These are phyloP conservation scores for Stegodyphus dumicola DNA, from an alignment of 1,140 invertebrate species.

Conservation along the genomic window DNA sequence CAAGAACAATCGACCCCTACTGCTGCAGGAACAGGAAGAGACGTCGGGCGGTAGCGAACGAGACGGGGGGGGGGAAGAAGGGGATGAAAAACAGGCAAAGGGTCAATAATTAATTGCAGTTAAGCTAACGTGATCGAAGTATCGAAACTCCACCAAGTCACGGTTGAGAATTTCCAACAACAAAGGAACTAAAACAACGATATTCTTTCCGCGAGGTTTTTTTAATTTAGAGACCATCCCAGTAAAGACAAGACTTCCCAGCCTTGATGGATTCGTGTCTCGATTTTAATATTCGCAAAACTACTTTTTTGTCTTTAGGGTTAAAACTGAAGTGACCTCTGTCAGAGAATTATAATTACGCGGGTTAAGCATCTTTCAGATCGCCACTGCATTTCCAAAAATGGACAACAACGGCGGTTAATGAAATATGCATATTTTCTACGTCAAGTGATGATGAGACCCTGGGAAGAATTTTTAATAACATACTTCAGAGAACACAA, in stretches of 20 bases:
- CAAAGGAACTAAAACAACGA: slow-evolving; percentile 14
- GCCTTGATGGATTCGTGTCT: slow-evolving; percentile 26
- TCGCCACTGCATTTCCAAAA: no score
- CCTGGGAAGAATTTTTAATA: no score
- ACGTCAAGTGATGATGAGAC: no score
- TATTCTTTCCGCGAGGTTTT: slow-evolving; percentile 2
- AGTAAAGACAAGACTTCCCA: neutral
- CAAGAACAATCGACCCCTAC: slow-evolving; percentile 22
- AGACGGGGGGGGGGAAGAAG: neutral
- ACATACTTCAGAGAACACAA: no score
- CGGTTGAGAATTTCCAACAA: slow-evolving; percentile 14
- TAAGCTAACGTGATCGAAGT: slow-evolving; percentile 36
- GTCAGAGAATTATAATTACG: neutral
- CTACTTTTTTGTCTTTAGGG: neutral
- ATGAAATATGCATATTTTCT: no score
- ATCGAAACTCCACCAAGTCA: slow-evolving; percentile 24
- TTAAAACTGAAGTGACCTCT: neutral
- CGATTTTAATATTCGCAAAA: neutral
- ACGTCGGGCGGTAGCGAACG: neutral
- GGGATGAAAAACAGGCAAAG: slow-evolving; percentile 2
- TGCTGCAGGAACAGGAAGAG: slow-evolving; percentile 34
- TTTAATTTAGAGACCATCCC: no score
- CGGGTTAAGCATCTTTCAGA: neutral
- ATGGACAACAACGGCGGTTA: no score
- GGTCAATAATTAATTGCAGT: slow-evolving; percentile 34